Conservation (phyloP, 2,113 vertebrate species). For the Hystrix cristata region DNA sequence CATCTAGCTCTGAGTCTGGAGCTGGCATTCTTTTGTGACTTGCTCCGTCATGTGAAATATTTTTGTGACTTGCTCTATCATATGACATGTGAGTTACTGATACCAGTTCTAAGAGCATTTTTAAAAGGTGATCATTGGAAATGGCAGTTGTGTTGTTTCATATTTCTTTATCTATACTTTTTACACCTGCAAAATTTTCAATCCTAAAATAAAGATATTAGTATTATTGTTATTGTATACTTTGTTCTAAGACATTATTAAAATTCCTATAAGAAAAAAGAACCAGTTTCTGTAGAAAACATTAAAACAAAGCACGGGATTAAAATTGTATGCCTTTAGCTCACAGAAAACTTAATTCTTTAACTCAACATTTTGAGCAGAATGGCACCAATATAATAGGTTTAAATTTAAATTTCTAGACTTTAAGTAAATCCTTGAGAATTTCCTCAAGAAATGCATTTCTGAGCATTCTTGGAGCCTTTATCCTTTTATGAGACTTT, state of each 20-base stretch:
- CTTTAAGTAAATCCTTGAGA: background rate
- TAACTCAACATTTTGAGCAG: background rate
- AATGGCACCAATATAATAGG: background rate
- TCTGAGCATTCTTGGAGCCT: background rate
- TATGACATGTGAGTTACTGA: background rate
- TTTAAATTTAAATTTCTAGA: background rate
- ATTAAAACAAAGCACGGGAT: background rate
- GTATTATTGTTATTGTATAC: background rate
- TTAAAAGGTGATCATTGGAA: background rate
- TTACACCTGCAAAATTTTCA: background rate
- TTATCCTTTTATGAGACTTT: background rate
- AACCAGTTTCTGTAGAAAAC: background rate
- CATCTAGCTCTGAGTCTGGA: background rate
- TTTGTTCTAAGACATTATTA: slow-evolving; percentile 34
- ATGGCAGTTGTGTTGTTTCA: background rate
- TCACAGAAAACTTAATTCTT: background rate
- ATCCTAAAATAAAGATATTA: background rate
- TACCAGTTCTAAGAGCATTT: background rate
- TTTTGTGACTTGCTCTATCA: background rate
- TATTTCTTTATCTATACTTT: background rate
- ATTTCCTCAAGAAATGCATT: slow-evolving; percentile 25
- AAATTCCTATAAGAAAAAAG: background rate
- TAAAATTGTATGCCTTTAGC: background rate
- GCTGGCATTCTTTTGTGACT: background rate
- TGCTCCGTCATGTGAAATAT: background rate